Percentiles rank a stretch among this genome's conserved stretches.
These are phyloP conservation scores for Epinephelus awoara DNA, from an alignment of 2,797 vertebrate genomes.

Conservation along the genomic window DNA sequence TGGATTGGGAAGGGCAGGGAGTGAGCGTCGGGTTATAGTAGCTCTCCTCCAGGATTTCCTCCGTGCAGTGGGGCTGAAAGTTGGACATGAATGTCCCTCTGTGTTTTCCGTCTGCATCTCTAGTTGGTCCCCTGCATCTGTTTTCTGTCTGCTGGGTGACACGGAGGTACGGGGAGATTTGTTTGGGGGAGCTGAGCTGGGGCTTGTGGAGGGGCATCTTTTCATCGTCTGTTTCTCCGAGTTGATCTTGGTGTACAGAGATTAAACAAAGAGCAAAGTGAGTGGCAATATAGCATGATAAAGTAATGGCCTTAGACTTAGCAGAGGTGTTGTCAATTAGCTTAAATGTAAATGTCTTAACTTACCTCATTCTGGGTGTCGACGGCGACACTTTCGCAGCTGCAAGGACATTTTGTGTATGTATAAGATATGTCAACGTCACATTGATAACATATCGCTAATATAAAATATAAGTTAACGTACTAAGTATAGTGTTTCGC, in stretches of 20 bases:
- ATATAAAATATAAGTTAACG: too few species aligned
- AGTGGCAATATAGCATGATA: not conserved
- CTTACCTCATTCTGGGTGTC: constrained; percentile 67
- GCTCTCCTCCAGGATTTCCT: constrained; percentile 87
- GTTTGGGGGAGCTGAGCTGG: constrained; percentile 55
- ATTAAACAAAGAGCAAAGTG: not conserved
- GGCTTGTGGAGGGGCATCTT: constrained; percentile 62
- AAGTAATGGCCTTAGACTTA: not conserved
- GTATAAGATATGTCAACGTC: not conserved
- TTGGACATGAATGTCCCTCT: constrained; percentile 20
- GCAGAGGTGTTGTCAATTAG: not conserved
- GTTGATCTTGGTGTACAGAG: constrained; percentile 39
- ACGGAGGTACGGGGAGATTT: constrained; percentile 75
- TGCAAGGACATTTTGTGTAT: constrained; percentile 30
- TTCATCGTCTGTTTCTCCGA: constrained; percentile 59
- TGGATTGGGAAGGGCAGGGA: constrained; percentile 77
- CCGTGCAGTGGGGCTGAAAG: constrained; percentile 56
- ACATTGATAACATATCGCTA: not conserved
- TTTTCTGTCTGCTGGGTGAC: constrained; percentile 1
- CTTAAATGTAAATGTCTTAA: constrained; percentile 46
- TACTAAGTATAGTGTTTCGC: too few species aligned
- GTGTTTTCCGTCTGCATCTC: constrained; percentile 27
- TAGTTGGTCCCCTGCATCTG: constrained; percentile 36
- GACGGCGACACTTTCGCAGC: constrained; percentile 19
- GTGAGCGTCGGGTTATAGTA: constrained; percentile 80